Evolutionary conservation across 2,888 invertebrate species (phyloP), one percentile per base, ranked within the genome.

Genomic region (Drosophila quinaria): DNA sequence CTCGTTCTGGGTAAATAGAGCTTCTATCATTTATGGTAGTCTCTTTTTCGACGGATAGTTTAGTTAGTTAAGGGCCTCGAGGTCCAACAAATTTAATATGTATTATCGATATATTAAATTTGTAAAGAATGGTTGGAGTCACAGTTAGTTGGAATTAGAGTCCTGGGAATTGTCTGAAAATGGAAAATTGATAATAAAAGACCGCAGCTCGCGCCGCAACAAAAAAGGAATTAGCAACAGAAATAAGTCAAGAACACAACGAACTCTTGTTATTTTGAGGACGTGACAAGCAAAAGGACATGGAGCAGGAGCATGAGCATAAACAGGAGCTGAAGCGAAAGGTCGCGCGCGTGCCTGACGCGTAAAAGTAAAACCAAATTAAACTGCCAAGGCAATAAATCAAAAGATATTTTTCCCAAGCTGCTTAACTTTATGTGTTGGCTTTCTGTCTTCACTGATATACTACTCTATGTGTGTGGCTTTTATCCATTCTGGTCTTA

Each of bases 331-430:
- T 35, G 15, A 9, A 52, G 31, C 41, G 19, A 42, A 37, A 52
- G 60, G 49, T 65, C 11, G 22, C 39, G 58, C 66, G 70, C 69
- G 76, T 72, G 66, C 80, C 50, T 71, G 46, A 51, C 70, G 66
- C 83, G 74, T 66, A 55, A 70, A 70, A 76, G 74, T 58, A 47
- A 74, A 67, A 61, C 60, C 70, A 86, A 81, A 84, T 88, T 88
- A 77, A 88, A 87, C 82, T 75, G 74, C 58, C 73, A 78, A 50
- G 69, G 74, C 89, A 70, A 86, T 84, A 89, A 84, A 84, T 84
- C 87, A 84, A 88, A 73, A 75, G 74, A 68, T 68, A 74, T 76
- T 61, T 73, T 17, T 55, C 29, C 46, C 50, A 73, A 73, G 46
- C 60, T 29, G 54, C 64, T 76, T 68, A 75, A 35, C 78, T 67